Evolutionary conservation across 2,113 vertebrate species (phyloP), one percentile per base, ranked within the genome.

Genomic region (Rattus rattus): DNA sequence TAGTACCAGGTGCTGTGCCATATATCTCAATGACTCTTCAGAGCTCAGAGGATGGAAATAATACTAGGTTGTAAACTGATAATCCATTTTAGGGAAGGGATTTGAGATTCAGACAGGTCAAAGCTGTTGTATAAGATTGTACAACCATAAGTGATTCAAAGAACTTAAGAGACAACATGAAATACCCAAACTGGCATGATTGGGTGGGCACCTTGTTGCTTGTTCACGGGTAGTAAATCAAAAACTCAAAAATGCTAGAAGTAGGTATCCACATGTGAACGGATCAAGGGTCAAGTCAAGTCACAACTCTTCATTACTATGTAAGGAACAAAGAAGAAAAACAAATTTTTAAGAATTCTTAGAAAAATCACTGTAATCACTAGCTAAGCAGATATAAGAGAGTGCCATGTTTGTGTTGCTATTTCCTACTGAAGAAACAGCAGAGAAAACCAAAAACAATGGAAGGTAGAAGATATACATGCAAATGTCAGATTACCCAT

Each of bases 231-330:
- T 20, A 12, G 49, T 72, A 88, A 91, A 94, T 90, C 20, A 94
- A 94, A 90, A 19, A 95, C 47, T 90, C 20, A 94, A 94, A 90
- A 19, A 95, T 47, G 11, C 67, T 90, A 83, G 36, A 91, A 93
- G 77, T 11, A 96, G 47, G 30, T 86, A 11, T 91, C 39, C 43
- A 63, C 11, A 95, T 56, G 36, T 47, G 59, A 97, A 88, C 49
- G 36, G 76, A 96, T 90, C 65, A 86, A 94, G 72, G 26, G 22
- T 81, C 67, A 95, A 90, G 22, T 81, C 67, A 95, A 90, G 33
- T 67, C 81, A 96, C 59, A 65, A 72, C 59, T 96, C 85, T 94
- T 94, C 24, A 54, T 92, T 95, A 83, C 39, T 77, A 97, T 67
- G 28, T 39, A 77, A 96, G 39, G n/a, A 33, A 61, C 77, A 88